Conservation (phyloP, 2,888 invertebrate genomes). For the Hydrotaea diabolus region DNA sequence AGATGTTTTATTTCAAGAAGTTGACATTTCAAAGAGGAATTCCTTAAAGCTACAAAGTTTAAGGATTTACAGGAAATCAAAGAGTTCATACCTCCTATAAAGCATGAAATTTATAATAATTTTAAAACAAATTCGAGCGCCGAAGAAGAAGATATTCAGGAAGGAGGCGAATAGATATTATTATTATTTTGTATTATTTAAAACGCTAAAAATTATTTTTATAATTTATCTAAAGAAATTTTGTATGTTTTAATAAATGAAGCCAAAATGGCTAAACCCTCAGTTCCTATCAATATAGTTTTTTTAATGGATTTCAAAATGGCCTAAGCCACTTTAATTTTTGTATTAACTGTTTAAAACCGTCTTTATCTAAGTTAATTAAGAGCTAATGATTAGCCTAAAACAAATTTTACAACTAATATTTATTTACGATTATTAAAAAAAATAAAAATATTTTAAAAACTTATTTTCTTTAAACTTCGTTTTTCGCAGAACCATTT, state of each 20-base stretch:
- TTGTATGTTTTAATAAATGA: too few relatives aligned
- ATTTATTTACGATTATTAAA: too few relatives aligned
- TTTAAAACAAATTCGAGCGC: not conserved
- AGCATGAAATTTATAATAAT: not conserved
- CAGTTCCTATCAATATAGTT: too few relatives aligned
- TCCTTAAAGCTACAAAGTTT: not conserved
- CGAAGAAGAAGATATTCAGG: not conserved
- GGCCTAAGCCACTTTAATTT: not conserved
- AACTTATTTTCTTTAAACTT: too few relatives aligned
- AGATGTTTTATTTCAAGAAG: conserved; percentile 14
- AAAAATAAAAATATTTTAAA: too few relatives aligned
- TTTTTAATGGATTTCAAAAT: not conserved
- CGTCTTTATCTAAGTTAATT: not conserved
- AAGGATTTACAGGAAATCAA: not conserved
- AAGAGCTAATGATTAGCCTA: not conserved
- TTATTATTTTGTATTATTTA: not conserved
- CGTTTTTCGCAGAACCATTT: too few relatives aligned
- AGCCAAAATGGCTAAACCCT: too few relatives aligned
- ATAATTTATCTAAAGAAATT: not conserved
- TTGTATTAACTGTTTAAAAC: not conserved
- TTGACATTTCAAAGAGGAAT: not conserved
- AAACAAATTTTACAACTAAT: not conserved
- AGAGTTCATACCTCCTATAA: too few relatives aligned
- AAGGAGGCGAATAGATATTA: not conserved
- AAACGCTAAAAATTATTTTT: not conserved